These are phyloP conservation scores for Hartigia nigra DNA, from an alignment of 2,888 invertebrate genomes.

Conservation along the genomic window DNA sequence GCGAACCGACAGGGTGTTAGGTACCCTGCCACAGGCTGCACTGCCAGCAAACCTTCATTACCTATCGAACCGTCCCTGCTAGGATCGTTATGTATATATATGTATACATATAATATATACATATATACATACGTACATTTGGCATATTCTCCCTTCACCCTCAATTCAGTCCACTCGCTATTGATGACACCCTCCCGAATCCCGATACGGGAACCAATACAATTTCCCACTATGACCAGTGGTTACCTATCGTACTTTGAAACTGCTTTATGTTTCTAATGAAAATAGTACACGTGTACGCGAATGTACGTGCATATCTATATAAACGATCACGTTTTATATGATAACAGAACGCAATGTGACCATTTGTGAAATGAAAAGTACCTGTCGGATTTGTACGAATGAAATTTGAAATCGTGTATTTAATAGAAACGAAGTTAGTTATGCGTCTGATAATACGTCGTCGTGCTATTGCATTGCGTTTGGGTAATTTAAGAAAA, in stretches of 20 bases:
- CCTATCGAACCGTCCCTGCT: constrained; percentile 16
- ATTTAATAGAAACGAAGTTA: not conserved
- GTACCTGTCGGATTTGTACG: not conserved
- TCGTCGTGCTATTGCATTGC: not conserved
- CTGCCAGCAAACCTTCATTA: constrained; percentile 19
- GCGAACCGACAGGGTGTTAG: constrained; percentile 28
- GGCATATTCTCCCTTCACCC: not conserved
- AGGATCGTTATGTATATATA: not conserved
- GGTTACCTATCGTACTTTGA: not conserved
- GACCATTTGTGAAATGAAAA: not conserved
- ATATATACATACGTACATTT: not conserved
- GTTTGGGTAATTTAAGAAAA: not conserved
- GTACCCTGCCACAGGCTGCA: constrained; percentile 13
- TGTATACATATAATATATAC: no score
- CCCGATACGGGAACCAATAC: not conserved
- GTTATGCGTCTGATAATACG: not conserved
- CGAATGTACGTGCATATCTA: not conserved
- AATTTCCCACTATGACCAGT: not conserved
- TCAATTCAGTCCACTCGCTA: constrained; percentile 1
- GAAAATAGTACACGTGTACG: not conserved
- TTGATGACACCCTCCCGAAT: constrained; percentile 3
- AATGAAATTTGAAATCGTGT: not conserved
- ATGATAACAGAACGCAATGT: not conserved
- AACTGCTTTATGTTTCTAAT: not conserved
- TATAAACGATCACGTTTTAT: not conserved